Percentiles rank a stretch among this genome's conserved stretches.
phyloP scores from a whole-genome alignment of 2,888 invertebrate genomes.

The Platypus cylindrus region DNA sequence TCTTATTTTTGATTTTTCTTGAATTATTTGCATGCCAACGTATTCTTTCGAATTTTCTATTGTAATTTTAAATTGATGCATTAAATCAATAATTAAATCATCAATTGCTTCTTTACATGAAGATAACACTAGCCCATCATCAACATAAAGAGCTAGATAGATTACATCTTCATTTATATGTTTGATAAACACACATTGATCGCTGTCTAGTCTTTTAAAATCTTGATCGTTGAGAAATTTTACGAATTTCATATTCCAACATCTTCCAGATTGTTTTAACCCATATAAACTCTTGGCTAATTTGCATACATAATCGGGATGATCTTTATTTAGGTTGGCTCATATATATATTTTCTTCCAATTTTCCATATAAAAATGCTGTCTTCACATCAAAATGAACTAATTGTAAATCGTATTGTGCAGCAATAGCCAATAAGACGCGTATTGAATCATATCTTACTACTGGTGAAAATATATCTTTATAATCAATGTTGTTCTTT shows the following conservation, averaged over 20 bases:
- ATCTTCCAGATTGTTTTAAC: conserved; percentile 5
- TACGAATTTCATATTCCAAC: conserved; percentile 3
- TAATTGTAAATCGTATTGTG: not conserved
- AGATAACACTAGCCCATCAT: conserved; percentile 7
- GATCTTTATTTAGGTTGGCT: not conserved
- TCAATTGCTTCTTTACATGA: not conserved
- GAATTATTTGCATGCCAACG: not conserved
- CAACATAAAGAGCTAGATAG: conserved; percentile 6
- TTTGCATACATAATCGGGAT: conserved; percentile 1
- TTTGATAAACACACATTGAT: conserved; percentile 2
- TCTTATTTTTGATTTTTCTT: not conserved
- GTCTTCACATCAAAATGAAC: conserved; percentile 4
- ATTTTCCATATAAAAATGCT: conserved; percentile 1
- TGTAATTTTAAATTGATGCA: conserved; percentile 5
- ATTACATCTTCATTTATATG: conserved; percentile 2
- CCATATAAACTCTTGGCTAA: conserved; percentile 6
- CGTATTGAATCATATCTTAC: conserved; percentile 4
- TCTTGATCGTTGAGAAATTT: not conserved
- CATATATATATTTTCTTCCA: conserved; percentile 1
- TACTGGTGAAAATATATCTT: conserved; percentile 1
- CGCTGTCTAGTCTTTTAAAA: conserved; percentile 2
- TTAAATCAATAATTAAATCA: conserved; percentile 2
- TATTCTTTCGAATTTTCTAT: conserved; percentile 2
- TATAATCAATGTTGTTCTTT: conserved; percentile 3
- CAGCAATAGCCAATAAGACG: conserved; percentile 1